Evolutionary conservation across 1,140 invertebrate genomes (phyloP), one percentile per base, ranked within the genome.

Genomic region (Eriosoma lanigerum): DNA sequence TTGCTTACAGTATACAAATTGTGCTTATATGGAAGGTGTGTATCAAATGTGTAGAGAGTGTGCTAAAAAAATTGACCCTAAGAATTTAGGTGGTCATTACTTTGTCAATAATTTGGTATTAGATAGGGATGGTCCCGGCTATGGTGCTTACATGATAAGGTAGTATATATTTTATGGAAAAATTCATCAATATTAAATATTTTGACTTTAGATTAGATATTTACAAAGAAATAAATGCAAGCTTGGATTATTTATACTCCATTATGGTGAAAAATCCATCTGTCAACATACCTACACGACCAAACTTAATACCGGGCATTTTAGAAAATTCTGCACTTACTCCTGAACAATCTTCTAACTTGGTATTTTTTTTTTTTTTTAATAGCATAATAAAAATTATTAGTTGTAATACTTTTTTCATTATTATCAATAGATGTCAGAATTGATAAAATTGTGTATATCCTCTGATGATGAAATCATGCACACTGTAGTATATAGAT

Each of bases 401-500:
- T 54, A 15, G n/a, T n/a, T n/a, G n/a, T n/a, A n/a, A n/a, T n/a
- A n/a, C n/a, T n/a, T n/a, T n/a, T n/a, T n/a, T 3, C 4, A 19
- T 46, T 64, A 21, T 46, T 64, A 6, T 50, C 15, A 26, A 38
- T 15, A 75, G 68, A 38, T 82, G 44, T 75, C 72, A 24, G 81
- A 81, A 26, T 76, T 83, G 17, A 68, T 84, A 17, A 76, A 72
- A 38, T 68, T 82, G 24, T 82, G 82, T 75, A 80, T 84, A 10
- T 82, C 81, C 15, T 81, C 82, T 72, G 76, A 82, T 15, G 97
- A 98, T 87, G 94, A 98, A 85, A 87, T 96, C 13, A 89, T 97
- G 66, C 96, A 99, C 85, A 91, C 95, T 0, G 90, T 93, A 0
- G 87, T 99, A 0, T 99, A 98, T 85, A 93, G 96, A 83, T 99